A percentile compares a stretch with the other conserved stretches of the same genome.
Conservation (phyloP, 2,113 vertebrate species). For the Chamaea fasciata region DNA sequence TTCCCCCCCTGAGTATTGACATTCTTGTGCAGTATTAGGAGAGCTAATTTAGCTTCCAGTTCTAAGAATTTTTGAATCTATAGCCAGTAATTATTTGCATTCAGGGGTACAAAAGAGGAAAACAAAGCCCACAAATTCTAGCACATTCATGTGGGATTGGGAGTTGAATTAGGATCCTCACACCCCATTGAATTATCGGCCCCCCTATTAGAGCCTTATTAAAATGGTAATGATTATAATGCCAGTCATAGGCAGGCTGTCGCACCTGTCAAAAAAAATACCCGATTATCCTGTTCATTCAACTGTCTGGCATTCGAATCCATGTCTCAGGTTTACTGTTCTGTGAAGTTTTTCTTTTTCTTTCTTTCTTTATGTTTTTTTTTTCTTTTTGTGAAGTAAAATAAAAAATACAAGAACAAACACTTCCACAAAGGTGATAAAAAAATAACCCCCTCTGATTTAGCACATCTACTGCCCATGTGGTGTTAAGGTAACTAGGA, state of each 20-base stretch:
- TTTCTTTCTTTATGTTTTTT: not conserved
- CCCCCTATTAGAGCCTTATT: conserved; percentile 83
- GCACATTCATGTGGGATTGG: conserved; percentile 84
- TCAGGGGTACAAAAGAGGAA: conserved; percentile 83
- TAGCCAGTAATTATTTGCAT: conserved; percentile 87
- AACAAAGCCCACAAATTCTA: conserved; percentile 84
- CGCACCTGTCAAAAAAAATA: conserved; percentile 83
- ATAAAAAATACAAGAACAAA: conserved; percentile 69
- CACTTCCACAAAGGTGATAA: conserved; percentile 50
- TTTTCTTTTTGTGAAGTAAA: conserved; percentile 22
- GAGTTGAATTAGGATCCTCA: conserved; percentile 82
- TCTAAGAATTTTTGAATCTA: conserved; percentile 85
- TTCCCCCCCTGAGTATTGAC: conserved; percentile 76
- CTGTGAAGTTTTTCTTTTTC: conserved; percentile 63
- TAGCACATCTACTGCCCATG: conserved; percentile 8
- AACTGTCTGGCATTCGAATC: conserved; percentile 77
- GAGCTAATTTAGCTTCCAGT: conserved; percentile 83
- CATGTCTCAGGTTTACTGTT: conserved; percentile 78
- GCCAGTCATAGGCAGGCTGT: conserved; percentile 78
- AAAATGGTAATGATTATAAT: conserved; percentile 85
- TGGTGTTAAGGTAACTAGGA: conserved; percentile 33
- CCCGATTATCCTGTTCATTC: conserved; percentile 80
- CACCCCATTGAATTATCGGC: conserved; percentile 83
- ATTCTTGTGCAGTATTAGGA: conserved; percentile 84
- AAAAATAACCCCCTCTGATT: conserved; percentile 24